Evolutionary conservation across 2,113 vertebrate species (phyloP).

Genomic region (Mola mola): DNA sequence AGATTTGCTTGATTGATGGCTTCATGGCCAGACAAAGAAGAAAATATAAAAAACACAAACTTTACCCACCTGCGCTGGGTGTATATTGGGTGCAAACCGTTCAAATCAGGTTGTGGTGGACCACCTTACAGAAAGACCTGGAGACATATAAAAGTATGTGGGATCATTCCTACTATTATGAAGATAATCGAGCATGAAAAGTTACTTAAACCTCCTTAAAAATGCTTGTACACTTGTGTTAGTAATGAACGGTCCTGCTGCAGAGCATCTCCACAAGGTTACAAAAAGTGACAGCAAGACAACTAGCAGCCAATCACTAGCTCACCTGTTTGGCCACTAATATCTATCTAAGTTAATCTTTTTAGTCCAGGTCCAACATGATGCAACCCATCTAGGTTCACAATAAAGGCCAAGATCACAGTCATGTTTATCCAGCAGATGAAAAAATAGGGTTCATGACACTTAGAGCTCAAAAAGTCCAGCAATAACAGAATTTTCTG

Average conservation of each 20-base stretch:
- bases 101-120: slow-evolving; percentile 36
- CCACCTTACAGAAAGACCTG: slow-evolving; percentile 59
- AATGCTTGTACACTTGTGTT: too few species aligned
- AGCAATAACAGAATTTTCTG: slow-evolving; percentile 47
- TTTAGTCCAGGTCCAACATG: slow-evolving; percentile 52
- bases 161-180: background rate
- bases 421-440: too few species aligned
- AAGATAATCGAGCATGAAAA: too few species aligned
- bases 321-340: slow-evolving; percentile 50
- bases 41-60: background rate
- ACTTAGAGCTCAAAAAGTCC: slow-evolving; percentile 6
- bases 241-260: background rate
- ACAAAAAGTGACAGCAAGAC: slow-evolving; percentile 18
- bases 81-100: slow-evolving; percentile 47
- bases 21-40: background rate
- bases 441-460: background rate
- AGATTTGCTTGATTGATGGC: background rate
- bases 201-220: too few species aligned
- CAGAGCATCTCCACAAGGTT: background rate
- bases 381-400: slow-evolving; percentile 26
- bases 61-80: slow-evolving; percentile 55
- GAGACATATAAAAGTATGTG: slow-evolving; percentile 21
- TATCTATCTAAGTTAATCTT: slow-evolving; percentile 62
- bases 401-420: slow-evolving; percentile 12
- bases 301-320: slow-evolving; percentile 22